These are phyloP conservation scores for Cephus pulcher DNA, from an alignment of 2,888 invertebrate genomes.

Conservation along the genomic window DNA sequence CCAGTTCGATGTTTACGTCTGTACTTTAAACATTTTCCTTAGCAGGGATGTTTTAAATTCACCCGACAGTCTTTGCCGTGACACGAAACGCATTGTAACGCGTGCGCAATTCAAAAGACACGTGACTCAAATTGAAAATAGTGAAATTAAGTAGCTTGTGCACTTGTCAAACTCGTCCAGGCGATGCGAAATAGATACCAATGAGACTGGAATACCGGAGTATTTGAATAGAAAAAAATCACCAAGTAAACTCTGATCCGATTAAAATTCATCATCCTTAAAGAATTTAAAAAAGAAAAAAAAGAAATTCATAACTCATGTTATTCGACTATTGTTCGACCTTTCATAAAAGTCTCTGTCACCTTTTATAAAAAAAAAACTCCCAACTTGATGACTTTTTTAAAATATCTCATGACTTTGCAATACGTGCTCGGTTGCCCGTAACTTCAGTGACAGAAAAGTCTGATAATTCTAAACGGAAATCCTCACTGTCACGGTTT, in stretches of 20 bases:
- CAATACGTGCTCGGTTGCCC: neutral
- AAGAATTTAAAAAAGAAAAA: no score
- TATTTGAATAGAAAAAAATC: neutral
- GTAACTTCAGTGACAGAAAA: neutral
- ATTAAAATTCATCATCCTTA: neutral
- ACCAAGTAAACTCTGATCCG: neutral
- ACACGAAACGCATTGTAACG: conserved; percentile 2
- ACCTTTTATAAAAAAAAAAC: neutral
- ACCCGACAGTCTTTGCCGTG: neutral
- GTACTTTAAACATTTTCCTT: conserved; percentile 53
- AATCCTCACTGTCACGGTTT: neutral
- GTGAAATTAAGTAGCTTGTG: neutral
- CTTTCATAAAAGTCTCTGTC: neutral
- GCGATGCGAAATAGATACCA: neutral
- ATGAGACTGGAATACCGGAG: neutral
- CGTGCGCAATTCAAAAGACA: neutral
- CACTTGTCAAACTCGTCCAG: neutral
- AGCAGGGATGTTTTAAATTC: conserved; percentile 1
- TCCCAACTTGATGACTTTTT: neutral
- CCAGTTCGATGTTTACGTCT: conserved; percentile 55
- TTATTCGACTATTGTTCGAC: neutral
- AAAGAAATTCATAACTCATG: neutral
- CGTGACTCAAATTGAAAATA: neutral
- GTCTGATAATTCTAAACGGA: neutral
- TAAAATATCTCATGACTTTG: neutral